Evolutionary conservation across 2,113 vertebrate species (phyloP).

Genomic region (Ptyas mucosa): DNA sequence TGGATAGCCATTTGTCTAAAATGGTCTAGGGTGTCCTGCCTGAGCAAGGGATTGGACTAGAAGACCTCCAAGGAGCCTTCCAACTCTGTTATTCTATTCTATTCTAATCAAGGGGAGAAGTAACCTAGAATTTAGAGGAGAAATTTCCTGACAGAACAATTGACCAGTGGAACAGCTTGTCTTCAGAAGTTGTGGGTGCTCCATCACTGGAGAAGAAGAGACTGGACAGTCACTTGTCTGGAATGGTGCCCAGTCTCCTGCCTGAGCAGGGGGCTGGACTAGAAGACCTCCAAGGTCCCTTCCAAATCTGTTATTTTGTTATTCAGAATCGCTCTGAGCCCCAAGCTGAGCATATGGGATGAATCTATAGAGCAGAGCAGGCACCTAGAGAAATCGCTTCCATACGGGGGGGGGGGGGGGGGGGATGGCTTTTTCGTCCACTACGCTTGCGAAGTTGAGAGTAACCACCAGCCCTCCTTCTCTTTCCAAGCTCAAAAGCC

Average conservation of each 20-base stretch:
- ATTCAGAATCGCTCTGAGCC: neutral
- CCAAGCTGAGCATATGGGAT: neutral
- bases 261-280: neutral
- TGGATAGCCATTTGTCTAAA: neutral
- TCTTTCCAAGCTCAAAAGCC: neutral
- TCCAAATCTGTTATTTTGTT: neutral
- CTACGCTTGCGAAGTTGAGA: neutral
- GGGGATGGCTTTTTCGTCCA: accelerated
- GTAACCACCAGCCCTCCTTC: neutral
- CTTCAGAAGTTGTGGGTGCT: neutral
- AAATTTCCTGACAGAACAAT: neutral
- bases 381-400: neutral
- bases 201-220: neutral
- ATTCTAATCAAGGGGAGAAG: neutral
- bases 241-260: neutral
- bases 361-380: neutral
- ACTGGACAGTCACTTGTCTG: neutral
- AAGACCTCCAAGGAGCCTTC: neutral
- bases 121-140: no score
- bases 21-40: neutral
- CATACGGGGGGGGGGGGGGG: accelerated
- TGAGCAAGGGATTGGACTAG: neutral
- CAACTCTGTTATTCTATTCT: neutral
- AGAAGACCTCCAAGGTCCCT: neutral
- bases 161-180: neutral